Evolutionary conservation across 2,113 vertebrate species (phyloP).

Genomic region (Mirounga angustirostris): DNA sequence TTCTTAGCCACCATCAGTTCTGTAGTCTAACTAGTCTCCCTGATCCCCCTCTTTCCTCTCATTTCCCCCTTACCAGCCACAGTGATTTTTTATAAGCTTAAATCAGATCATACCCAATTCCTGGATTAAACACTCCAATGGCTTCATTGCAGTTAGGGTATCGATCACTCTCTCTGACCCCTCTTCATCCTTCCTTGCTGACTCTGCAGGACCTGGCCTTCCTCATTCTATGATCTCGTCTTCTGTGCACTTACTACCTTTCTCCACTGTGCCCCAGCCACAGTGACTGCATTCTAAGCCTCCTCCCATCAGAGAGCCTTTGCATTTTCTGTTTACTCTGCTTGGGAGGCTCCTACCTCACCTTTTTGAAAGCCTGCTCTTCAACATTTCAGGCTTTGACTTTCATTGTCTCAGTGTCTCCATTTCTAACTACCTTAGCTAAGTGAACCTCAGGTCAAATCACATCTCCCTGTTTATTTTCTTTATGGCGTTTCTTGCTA

Average conservation of each 20-base stretch:
- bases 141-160: background rate
- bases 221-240: no score
- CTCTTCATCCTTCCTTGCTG: rapidly evolving
- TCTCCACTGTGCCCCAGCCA: background rate
- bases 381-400: background rate
- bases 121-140: background rate
- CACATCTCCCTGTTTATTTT: background rate
- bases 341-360: background rate
- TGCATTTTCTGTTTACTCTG: background rate
- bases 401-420: background rate
- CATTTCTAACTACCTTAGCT: background rate
- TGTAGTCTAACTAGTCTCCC: background rate
- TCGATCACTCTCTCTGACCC: rapidly evolving
- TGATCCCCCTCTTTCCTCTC: background rate
- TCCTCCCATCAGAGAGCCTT: background rate
- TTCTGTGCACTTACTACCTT: rapidly evolving
- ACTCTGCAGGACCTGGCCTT: background rate
- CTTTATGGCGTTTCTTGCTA: background rate
- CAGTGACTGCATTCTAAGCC: background rate
- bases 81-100: background rate
- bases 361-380: background rate
- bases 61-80: background rate
- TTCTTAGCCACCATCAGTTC: background rate
- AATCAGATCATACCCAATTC: background rate
- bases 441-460: background rate